phyloP scores from a whole-genome alignment of 2,113 vertebrate species.

The Platanista minor region DNA sequence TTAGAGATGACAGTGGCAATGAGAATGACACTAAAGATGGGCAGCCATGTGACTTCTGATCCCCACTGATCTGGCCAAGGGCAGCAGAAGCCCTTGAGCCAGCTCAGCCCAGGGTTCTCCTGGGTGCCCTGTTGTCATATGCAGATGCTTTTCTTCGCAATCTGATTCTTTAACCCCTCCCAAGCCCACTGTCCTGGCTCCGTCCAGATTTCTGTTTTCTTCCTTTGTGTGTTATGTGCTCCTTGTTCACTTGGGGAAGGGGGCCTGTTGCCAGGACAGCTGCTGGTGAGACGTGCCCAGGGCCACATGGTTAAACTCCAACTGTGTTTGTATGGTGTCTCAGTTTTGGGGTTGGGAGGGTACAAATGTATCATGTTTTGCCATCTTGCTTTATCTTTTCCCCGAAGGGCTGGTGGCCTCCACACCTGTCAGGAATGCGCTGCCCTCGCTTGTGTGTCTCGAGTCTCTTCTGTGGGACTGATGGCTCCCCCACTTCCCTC shows the following conservation, averaged over 20 bases:
- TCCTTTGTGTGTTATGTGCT: neutral
- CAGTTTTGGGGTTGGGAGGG: neutral
- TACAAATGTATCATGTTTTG: neutral
- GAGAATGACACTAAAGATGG: neutral
- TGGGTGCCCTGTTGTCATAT: neutral
- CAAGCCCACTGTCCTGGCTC: no score
- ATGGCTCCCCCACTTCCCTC: neutral
- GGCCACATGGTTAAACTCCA: neutral
- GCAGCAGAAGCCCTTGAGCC: neutral
- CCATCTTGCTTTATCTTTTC: neutral
- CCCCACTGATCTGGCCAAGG: no score
- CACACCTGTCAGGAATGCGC: no score
- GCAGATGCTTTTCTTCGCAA: neutral
- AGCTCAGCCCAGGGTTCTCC: neutral
- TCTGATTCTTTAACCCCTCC: neutral
- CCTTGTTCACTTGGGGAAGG: neutral
- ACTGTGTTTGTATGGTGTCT: neutral
- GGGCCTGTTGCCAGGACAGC: neutral
- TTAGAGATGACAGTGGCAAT: neutral
- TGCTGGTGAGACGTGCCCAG: neutral
- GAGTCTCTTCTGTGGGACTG: neutral
- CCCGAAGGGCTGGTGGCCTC: neutral
- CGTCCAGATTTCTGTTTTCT: neutral
- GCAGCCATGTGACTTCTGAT: neutral
- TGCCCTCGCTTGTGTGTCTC: neutral